Evolutionary conservation across 2,888 invertebrate genomes (phyloP).

Genomic region (Aphidius colemani): DNA sequence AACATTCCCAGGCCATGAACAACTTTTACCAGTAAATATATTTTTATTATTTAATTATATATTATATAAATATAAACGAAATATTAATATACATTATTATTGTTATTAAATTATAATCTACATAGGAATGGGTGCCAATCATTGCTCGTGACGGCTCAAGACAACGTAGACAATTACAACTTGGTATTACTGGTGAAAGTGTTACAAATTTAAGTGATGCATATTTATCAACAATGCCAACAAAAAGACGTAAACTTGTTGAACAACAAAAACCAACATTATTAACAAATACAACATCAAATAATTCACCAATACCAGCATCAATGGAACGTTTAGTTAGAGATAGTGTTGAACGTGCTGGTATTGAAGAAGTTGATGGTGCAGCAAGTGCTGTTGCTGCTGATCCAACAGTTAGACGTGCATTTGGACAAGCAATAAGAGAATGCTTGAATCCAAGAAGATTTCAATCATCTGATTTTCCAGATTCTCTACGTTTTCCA

Average conservation of each 20-base stretch:
- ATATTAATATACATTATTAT: too few relatives aligned
- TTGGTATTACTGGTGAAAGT: slow-evolving; percentile 41
- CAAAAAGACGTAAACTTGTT: slow-evolving; percentile 81
- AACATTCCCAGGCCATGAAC: slow-evolving; percentile 52
- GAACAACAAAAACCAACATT: slow-evolving; percentile 61
- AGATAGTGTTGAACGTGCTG: slow-evolving; percentile 51
- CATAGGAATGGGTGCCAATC: slow-evolving; percentile 84
- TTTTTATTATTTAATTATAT: neutral
- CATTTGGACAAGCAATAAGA: slow-evolving; percentile 56
- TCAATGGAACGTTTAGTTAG: slow-evolving; percentile 55
- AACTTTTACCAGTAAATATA: slow-evolving; percentile 48
- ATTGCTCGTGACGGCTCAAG: slow-evolving; percentile 79
- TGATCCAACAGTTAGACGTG: slow-evolving; percentile 52
- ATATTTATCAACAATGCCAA: slow-evolving; percentile 87
- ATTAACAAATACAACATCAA: slow-evolving; percentile 51
- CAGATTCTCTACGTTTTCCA: slow-evolving; percentile 58
- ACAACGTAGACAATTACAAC: slow-evolving; percentile 67
- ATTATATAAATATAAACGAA: too few relatives aligned
- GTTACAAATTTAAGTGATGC: slow-evolving; percentile 80
- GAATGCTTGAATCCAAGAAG: slow-evolving; percentile 52
- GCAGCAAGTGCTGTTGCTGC: slow-evolving; percentile 53
- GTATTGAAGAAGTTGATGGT: slow-evolving; percentile 53
- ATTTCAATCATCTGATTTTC: slow-evolving; percentile 56
- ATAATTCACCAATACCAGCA: slow-evolving; percentile 48
- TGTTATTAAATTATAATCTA: slow-evolving; percentile 5